A percentile compares a stretch with the other conserved stretches of the same genome.
Evolutionary conservation across 2,797 vertebrate species (phyloP).

Genomic region (Rhinatrema bivittatum): DNA sequence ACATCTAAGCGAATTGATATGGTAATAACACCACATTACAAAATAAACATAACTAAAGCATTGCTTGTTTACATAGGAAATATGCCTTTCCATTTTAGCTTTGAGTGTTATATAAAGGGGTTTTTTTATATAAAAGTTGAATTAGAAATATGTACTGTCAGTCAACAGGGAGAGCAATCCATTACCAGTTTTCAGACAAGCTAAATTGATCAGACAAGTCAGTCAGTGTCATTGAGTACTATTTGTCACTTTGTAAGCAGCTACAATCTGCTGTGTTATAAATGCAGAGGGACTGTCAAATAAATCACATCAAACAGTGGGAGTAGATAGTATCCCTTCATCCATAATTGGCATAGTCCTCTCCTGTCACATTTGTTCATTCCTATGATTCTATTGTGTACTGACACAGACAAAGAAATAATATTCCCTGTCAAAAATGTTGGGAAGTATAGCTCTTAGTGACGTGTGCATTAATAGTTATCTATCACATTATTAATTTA

Average conservation of each 20-base stretch:
- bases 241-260: constrained; percentile 71
- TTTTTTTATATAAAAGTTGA: constrained; percentile 28
- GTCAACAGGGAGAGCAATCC: constrained; percentile 57
- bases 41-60: background rate
- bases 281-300: constrained; percentile 66
- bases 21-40: constrained; percentile 23
- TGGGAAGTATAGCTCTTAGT: constrained; percentile 48
- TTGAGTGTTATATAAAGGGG: constrained; percentile 5
- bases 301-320: constrained; percentile 84
- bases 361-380: constrained; percentile 68
- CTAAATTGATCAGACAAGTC: constrained; percentile 85
- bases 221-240: constrained; percentile 73
- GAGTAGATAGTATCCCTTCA: constrained; percentile 72
- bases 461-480: constrained; percentile 60
- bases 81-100: constrained; percentile 10
- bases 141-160: constrained; percentile 50
- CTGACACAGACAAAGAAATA: constrained; percentile 72
- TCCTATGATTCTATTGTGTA: constrained; percentile 55
- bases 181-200: constrained; percentile 57
- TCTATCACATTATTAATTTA: constrained; percentile 60
- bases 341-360: constrained; percentile 77
- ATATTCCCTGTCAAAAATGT: constrained; percentile 65
- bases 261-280: constrained; percentile 59
- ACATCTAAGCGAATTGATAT: constrained; percentile 35
- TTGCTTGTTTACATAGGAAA: background rate